These are phyloP conservation scores for Sebastes hopkinsi DNA, from an alignment of 2,797 vertebrate genomes.

Conservation along the genomic window DNA sequence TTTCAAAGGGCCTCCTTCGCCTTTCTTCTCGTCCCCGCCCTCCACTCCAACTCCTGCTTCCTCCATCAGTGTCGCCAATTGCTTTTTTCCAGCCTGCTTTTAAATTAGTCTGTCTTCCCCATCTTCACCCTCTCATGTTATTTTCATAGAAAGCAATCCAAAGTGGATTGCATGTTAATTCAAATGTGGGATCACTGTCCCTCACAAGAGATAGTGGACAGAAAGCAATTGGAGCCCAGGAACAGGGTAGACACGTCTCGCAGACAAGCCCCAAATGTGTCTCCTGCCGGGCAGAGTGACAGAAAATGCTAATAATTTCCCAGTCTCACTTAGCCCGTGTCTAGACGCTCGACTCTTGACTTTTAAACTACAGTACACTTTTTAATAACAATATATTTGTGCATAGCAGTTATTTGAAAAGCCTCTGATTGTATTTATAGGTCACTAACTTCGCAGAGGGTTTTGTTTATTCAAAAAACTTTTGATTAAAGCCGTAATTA, in stretches of 20 bases:
- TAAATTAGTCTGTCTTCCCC: slow-evolving; percentile 57
- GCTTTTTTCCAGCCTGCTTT: slow-evolving; percentile 43
- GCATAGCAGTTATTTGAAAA: not conserved
- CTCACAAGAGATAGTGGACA: slow-evolving; percentile 29
- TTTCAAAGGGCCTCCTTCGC: slow-evolving; percentile 49
- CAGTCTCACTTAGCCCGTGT: slow-evolving; percentile 22
- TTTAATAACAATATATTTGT: slow-evolving; percentile 19
- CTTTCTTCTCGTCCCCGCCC: slow-evolving; percentile 23
- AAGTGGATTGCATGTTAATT: slow-evolving; percentile 65
- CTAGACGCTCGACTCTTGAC: slow-evolving; percentile 39
- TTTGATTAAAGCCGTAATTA: slow-evolving; percentile 17
- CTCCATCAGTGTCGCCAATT: slow-evolving; percentile 47
- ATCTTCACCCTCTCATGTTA: slow-evolving; percentile 49
- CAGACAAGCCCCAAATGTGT: slow-evolving; percentile 46
- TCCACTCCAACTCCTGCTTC: slow-evolving; percentile 18
- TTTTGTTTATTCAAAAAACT: slow-evolving; percentile 6
- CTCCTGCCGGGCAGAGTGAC: slow-evolving; percentile 24
- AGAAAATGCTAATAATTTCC: slow-evolving; percentile 58
- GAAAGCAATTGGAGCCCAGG: slow-evolving; percentile 46
- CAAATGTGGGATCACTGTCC: slow-evolving; percentile 53
- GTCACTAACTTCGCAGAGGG: slow-evolving; percentile 19
- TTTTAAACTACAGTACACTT: slow-evolving; percentile 32
- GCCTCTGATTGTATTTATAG: slow-evolving; percentile 6
- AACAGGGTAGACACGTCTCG: slow-evolving; percentile 23
- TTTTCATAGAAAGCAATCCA: slow-evolving; percentile 59